Evolutionary conservation across 2,888 invertebrate genomes (phyloP), one percentile per base, ranked within the genome.

Genomic region (Glomeris marginata): DNA sequence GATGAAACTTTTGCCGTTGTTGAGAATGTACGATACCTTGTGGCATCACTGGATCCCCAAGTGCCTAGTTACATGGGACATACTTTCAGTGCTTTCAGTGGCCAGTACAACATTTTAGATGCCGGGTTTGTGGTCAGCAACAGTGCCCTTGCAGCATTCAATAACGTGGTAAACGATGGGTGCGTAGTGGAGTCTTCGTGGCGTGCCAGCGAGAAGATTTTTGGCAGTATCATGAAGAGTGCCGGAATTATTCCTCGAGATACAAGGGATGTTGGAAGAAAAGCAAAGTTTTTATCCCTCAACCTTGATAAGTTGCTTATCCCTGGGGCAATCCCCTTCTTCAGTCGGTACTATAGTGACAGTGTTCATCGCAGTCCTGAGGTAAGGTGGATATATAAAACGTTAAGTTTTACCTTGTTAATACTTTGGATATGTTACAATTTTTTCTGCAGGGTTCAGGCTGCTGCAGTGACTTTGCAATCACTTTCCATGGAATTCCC

Each of bases 261-360:
- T 47, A 60, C 60, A 8, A 53, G 58, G 36, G 60, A 60, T 49
- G 34, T 44, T 6, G 16, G 53, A 34, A 53, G 53, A 35, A 52
- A 55, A 41, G 55, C 59, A n/a, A 47, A 60, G 35, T 60, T 60
- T 50, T 58, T 58, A 52, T 55, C 59, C 1, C 59, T 58, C 49
- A 52, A 54, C 20, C 53, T 58, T 13, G 55, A 58, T 43, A 57
- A 56, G 33, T 53, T 60, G 45, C 22, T 60, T 6, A 58, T 58
- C 41, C 60, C 60, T 5, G 58, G 58, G 44, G 54, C 54, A 3
- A 57, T 60, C 41, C 58, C 59, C 13, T 48, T 58, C 2, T 60
- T 60, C 43, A 58, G 56, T 45, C 54, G 55, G 8, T 60, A 59
- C 37, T 60, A 59, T 59, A 53, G 54, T 35, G 52, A 58, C 36